Base-by-base conservation (phyloP, 1,140 invertebrate genomes). In the Tyrophagus putrescentiae region DNA sequence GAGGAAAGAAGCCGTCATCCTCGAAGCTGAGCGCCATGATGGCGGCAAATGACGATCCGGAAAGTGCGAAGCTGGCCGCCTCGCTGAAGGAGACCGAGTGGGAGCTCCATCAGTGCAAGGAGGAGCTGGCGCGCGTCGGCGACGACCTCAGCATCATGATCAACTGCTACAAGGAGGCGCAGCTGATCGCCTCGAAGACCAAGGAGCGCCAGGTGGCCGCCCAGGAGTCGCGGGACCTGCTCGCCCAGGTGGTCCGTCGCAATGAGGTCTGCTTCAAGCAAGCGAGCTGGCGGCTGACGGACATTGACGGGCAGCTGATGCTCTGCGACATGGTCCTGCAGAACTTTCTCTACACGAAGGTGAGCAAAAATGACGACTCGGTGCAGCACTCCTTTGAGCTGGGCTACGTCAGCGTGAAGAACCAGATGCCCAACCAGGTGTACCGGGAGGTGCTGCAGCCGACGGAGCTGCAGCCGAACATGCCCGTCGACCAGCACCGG, bases 191-290 rank as follows among this genome's bases (percentile, higher is more conserved):
- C 85, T 5, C 74, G 77, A 66, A 65, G 54, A 60, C 64, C 4
- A 62, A 54, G 39, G 60, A 62, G 44, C 58, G 62, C 1, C 62
- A 65, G 39, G 42, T 57, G 41, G 62, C 65, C 11, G 54, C 66
- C 16, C 59, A 61, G 29, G 64, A 68, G 25, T 64, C 65, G 13
- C 53, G 81, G 33, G 79, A 83, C 31, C 68, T 72, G 0, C 81
- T 81, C 2, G 42, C 52, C 9, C 45, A 36, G 33, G 82, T 89
- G 32, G 84, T 90, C 7, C 76, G 91, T 42, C 82, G 87, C 25
- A 93, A 92, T 70, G 94, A 98, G 76, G 95, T 99, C 65, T 97
- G 90, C 71, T 98, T 99, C 70, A 95, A 96, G 72, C 87, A 93
- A 71, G 94, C 94, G n/a, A 85, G 92, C 64, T 99, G 95, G 95